A percentile compares a stretch with the other conserved stretches of the same genome.
Conservation (phyloP, 2,888 invertebrate species). For the Myopa testacea region DNA sequence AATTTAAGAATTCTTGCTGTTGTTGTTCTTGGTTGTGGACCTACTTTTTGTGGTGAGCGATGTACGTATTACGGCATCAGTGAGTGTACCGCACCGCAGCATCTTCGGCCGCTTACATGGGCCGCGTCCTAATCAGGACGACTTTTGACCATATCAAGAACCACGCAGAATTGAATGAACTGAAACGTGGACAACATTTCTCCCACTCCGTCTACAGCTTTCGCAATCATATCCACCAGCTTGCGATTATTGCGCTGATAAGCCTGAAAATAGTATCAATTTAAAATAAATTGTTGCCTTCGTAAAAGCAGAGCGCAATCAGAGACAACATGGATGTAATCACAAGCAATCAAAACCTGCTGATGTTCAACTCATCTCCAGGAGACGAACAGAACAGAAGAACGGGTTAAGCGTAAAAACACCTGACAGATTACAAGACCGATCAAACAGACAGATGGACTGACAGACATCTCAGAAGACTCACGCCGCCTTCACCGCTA, state of each 20-base stretch:
- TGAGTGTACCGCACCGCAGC: too few species aligned
- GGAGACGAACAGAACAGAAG: too few species aligned
- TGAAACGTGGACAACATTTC: conserved; percentile 16
- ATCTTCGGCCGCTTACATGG: background rate
- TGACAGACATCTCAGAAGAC: too few species aligned
- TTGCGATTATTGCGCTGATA: conserved; percentile 3
- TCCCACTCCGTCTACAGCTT: background rate
- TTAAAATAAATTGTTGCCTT: conserved; percentile 1
- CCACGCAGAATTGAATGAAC: background rate
- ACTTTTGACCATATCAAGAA: conserved; percentile 29
- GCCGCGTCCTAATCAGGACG: conserved; percentile 10
- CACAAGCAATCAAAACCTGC: conserved; percentile 18
- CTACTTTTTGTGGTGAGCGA: background rate
- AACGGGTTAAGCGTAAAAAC: too few species aligned
- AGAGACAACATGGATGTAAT: background rate
- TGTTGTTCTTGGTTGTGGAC: background rate
- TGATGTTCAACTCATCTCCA: background rate
- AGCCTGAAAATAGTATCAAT: conserved; percentile 27
- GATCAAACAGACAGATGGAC: too few species aligned
- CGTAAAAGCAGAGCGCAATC: too few species aligned
- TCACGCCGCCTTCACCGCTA: too few species aligned
- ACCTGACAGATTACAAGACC: too few species aligned
- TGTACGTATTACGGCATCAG: too few species aligned
- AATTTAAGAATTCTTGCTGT: conserved; percentile 24
- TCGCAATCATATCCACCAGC: background rate